Conservation (phyloP, 2,797 vertebrate species). For the Bradypus variegatus region DNA sequence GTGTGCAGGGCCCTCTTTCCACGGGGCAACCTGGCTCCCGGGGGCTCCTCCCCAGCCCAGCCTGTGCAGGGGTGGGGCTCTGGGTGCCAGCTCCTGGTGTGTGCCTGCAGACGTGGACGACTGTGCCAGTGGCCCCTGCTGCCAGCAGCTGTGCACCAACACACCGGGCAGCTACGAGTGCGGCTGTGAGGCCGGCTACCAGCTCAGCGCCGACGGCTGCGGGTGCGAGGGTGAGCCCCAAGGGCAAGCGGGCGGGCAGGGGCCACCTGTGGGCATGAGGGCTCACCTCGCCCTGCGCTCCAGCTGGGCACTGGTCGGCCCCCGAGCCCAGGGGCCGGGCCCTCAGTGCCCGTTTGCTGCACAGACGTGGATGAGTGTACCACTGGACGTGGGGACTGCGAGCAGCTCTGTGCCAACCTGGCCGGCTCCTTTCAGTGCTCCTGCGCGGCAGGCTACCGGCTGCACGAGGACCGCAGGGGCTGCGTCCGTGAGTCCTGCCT, state of each 20-base stretch:
- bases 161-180: conserved; percentile 95
- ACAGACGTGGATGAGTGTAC: conserved; percentile 91
- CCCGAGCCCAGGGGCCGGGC: no score
- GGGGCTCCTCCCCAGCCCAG: no score
- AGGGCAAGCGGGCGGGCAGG: no score
- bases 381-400: conserved; percentile 79
- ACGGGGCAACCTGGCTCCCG: no score
- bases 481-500: conserved; percentile 82
- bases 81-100: neutral
- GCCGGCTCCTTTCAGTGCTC: conserved; percentile 87
- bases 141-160: conserved; percentile 90
- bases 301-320: fast-evolving
- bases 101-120: conserved; percentile 83
- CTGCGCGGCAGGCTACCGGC: conserved; percentile 81
- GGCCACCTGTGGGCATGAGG: neutral
- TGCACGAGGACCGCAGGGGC: conserved; percentile 81
- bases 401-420: conserved; percentile 87
- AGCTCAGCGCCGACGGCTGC: conserved; percentile 83
- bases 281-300: fast-evolving
- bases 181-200: conserved; percentile 87
- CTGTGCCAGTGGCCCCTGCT: conserved; percentile 83
- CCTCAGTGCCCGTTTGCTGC: neutral
- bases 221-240: conserved; percentile 83
- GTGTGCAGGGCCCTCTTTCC: no score
- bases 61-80: no score